Evolutionary conservation across 1,140 invertebrate genomes (phyloP).

Genomic region (Drosophila rufa): DNA sequence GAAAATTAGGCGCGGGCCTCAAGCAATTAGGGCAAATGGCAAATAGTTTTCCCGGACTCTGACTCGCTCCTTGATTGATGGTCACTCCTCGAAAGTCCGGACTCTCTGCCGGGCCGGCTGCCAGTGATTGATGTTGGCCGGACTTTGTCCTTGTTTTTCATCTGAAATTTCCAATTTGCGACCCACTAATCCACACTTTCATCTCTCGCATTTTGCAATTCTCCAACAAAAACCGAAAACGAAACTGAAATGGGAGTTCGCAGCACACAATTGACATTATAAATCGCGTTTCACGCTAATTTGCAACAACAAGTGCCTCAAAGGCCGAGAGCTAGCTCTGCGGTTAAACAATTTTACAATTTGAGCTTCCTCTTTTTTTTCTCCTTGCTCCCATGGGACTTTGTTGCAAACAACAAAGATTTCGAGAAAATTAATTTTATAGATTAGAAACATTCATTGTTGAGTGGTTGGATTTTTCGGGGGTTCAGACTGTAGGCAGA

Average conservation of each 20-base stretch:
- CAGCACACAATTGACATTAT: constrained; percentile 75
- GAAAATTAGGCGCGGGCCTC: constrained; percentile 53
- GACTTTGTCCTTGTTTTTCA: not conserved
- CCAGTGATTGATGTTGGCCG: constrained; percentile 60
- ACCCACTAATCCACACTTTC: constrained; percentile 75
- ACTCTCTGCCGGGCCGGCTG: not conserved
- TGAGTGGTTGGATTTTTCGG: constrained; percentile 1
- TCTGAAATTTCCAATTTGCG: constrained; percentile 19
- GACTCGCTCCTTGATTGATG: constrained; percentile 61
- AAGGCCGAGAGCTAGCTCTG: not conserved
- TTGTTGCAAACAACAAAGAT: constrained; percentile 42
- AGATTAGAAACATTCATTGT: constrained; percentile 73
- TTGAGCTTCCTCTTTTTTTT: constrained; percentile 18
- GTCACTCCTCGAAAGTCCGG: constrained; percentile 7
- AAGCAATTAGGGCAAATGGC: constrained; percentile 71
- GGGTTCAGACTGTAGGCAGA: not conserved
- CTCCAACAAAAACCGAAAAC: constrained; percentile 25
- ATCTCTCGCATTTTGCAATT: constrained; percentile 72
- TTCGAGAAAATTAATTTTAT: constrained; percentile 84
- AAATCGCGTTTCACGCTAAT: constrained; percentile 83
- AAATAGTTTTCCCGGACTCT: constrained; percentile 57
- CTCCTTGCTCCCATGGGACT: constrained; percentile 38
- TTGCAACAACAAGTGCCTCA: constrained; percentile 65
- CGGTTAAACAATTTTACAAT: constrained; percentile 69
- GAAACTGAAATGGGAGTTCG: constrained; percentile 3